Evolutionary conservation across 2,113 vertebrate genomes (phyloP).

Genomic region (Meles meles): DNA sequence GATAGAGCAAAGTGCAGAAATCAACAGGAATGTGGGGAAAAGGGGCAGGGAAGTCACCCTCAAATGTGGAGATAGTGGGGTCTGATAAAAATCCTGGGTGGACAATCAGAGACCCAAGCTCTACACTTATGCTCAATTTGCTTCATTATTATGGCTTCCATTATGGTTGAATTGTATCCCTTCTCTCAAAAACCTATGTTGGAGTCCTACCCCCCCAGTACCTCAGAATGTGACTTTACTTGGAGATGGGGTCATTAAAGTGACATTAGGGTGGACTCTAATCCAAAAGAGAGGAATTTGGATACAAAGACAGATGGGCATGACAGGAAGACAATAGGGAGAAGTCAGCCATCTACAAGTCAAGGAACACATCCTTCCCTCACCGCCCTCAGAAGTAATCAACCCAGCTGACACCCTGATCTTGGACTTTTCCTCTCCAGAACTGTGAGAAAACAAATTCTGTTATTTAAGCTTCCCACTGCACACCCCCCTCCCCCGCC

Average conservation of each 20-base stretch:
- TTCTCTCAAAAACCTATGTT: background rate
- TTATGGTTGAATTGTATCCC: background rate
- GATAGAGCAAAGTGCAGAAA: background rate
- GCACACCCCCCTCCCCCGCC: too few relatives aligned
- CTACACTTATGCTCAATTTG: background rate
- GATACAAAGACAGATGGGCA: background rate
- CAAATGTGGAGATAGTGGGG: background rate
- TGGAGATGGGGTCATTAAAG: background rate
- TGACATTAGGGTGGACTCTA: background rate
- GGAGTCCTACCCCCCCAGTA: background rate
- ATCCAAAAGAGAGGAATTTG: background rate
- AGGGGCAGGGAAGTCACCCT: background rate
- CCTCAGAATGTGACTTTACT: background rate
- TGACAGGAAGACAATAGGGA: background rate
- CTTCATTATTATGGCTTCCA: background rate
- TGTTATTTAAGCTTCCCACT: background rate
- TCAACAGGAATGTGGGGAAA: background rate
- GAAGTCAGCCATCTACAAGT: background rate
- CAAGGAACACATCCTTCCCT: background rate
- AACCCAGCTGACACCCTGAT: background rate
- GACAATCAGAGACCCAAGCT: background rate
- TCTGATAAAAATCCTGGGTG: background rate
- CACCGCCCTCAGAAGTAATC: background rate
- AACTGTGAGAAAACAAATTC: background rate
- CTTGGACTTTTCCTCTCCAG: background rate